Base-by-base conservation (phyloP, 2,888 invertebrate genomes). In the Drosophila affinis region DNA sequence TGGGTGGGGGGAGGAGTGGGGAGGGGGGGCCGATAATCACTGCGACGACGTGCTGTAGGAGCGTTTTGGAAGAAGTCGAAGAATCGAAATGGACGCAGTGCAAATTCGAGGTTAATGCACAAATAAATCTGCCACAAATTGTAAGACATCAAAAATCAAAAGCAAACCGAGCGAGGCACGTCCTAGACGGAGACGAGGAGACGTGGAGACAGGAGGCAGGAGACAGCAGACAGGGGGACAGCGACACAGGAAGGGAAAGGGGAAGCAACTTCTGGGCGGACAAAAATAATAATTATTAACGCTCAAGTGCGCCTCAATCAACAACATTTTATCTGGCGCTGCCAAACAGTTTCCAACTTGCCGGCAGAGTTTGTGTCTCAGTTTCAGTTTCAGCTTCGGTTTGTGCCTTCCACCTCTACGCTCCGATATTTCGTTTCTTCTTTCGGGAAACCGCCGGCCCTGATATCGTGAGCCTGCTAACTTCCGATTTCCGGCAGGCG, bases 81-180 rank as follows among this genome's bases (percentile, higher is more conserved):
- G 47, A 62, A 76, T 80, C 79, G 79, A 76, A 77, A 77, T 65
- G 72, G 65, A 70, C 53, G 63, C 75, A 78, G 77, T 81, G 82
- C 82, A 84, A 82, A 84, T 84, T 81, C 81, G 84, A 80, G 82
- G 84, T 82, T 84, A 84, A 82, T 82, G 81, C 81, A 78, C 81
- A 82, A 82, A 82, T 82, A 82, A 82, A 81, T 82, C 84, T 80
- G 84, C 81, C 84, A 84, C 82, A 82, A 84, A 82, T 82, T 82
- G 85, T 77, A 71, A 75, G 79, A 82, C 77, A 82, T 82, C 82
- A 82, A 79, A 73, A 82, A 80, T 61, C 57, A 48, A 18, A 47
- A 47, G 45, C 29, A 32, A 57, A 57, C 46, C 75, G 72, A 72
- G 72, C 75, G 62, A 72, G 49, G 67, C 77, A 76, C 78, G 77